Conservation (phyloP, 2,888 invertebrate genomes). For the Athalia cordata region DNA sequence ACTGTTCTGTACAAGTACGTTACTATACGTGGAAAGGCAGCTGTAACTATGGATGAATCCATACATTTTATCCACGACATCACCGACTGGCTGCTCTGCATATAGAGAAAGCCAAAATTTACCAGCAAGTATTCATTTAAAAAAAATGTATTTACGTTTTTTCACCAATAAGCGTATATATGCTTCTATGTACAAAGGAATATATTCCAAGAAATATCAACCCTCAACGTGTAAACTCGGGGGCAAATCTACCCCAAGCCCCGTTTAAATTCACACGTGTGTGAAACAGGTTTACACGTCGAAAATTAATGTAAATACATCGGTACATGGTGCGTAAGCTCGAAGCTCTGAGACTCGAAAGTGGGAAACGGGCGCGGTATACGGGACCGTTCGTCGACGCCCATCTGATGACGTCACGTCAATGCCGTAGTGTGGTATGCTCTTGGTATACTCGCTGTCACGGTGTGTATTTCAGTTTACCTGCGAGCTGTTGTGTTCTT, state of each 20-base stretch:
- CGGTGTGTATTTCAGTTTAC: neutral
- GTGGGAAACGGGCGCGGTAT: neutral
- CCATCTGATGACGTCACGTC: conserved; percentile 34
- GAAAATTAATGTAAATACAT: neutral
- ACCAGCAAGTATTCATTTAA: too few relatives aligned
- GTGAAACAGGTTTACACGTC: neutral
- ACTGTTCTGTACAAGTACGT: conserved; percentile 6
- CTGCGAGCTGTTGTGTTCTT: too few relatives aligned
- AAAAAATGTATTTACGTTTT: too few relatives aligned
- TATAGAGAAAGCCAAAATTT: conserved; percentile 13
- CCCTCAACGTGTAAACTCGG: too few relatives aligned
- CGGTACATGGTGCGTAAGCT: neutral
- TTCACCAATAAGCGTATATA: too few relatives aligned
- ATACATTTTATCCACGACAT: neutral
- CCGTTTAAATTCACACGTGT: neutral
- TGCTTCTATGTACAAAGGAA: too few relatives aligned
- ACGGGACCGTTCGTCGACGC: conserved; percentile 24
- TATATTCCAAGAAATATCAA: too few relatives aligned
- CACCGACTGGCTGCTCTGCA: conserved; percentile 9
- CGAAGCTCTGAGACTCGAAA: neutral
- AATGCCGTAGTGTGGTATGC: conserved; percentile 15
- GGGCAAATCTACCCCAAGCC: too few relatives aligned
- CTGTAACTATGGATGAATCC: too few relatives aligned
- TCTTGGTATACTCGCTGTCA: neutral
- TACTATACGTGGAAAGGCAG: neutral